phyloP scores from a whole-genome alignment of 2,888 invertebrate species.

The Eristalinus sepulchralis region DNA sequence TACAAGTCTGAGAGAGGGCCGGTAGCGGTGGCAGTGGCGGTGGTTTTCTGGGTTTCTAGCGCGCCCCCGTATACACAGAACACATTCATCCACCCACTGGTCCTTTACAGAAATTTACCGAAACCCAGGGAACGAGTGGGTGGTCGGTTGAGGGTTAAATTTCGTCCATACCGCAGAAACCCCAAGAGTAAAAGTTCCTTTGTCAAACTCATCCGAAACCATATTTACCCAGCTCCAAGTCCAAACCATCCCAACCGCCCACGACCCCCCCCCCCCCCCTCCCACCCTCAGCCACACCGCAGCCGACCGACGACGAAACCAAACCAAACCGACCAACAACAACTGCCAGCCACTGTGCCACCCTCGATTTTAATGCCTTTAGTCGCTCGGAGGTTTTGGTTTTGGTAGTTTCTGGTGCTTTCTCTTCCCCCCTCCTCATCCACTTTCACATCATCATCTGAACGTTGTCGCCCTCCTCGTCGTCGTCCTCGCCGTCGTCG shows the following conservation, averaged over 20 bases:
- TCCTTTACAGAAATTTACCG: slow-evolving; percentile 31
- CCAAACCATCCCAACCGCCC: not conserved
- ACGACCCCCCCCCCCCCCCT: not conserved
- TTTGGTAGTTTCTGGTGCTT: slow-evolving; percentile 19
- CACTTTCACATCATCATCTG: not conserved
- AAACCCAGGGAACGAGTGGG: slow-evolving; percentile 42
- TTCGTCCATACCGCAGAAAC: slow-evolving; percentile 64
- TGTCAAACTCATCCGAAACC: slow-evolving; percentile 71
- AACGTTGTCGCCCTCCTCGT: not conserved
- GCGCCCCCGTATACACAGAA: not conserved
- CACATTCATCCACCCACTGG: slow-evolving; percentile 13
- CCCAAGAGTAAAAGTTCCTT: slow-evolving; percentile 71
- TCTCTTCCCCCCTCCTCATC: not conserved
- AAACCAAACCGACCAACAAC: slow-evolving; percentile 33
- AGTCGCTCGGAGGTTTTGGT: slow-evolving; percentile 52
- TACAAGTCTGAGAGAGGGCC: slow-evolving; percentile 51
- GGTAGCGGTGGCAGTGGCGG: not conserved
- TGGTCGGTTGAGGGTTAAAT: slow-evolving; percentile 55
- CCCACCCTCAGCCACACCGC: not conserved
- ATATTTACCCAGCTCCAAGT: slow-evolving; percentile 65
- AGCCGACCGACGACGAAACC: not conserved
- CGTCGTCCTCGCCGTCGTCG: slow-evolving; percentile 15
- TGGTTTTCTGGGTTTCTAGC: not conserved
- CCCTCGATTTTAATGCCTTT: slow-evolving; percentile 64
- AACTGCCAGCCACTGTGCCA: slow-evolving; percentile 21